These are phyloP conservation scores for Mormyrus proboscirostris DNA, from an alignment of 2,797 vertebrate species.

Conservation along the genomic window DNA sequence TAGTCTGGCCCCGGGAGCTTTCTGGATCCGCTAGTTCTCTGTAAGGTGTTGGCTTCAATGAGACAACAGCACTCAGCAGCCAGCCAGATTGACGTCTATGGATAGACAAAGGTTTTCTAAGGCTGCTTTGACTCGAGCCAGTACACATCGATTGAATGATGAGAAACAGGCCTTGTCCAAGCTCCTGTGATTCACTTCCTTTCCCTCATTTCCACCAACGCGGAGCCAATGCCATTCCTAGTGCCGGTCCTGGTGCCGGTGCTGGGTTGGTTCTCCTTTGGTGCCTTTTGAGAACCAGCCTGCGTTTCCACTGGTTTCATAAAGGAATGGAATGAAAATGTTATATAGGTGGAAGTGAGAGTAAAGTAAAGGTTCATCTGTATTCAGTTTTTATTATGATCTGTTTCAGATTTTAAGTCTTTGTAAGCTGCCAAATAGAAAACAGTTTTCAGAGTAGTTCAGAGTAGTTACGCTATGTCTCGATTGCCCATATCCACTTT, in stretches of 20 bases:
- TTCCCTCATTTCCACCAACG: background rate
- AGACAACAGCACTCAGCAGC: background rate
- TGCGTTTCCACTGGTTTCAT: background rate
- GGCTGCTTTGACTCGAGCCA: background rate
- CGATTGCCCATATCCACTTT: background rate
- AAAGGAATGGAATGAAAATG: background rate
- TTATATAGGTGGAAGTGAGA: background rate
- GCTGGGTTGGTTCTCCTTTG: background rate
- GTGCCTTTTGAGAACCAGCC: background rate
- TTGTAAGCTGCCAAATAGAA: background rate
- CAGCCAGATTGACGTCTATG: background rate
- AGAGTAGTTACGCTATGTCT: background rate
- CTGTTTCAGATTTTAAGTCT: background rate
- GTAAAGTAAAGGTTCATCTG: background rate
- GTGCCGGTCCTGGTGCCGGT: background rate
- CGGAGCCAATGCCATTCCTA: background rate
- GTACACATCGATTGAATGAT: background rate
- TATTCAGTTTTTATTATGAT: background rate
- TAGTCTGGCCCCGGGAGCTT: background rate
- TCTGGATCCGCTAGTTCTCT: background rate
- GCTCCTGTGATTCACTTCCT: background rate
- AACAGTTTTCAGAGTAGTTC: background rate
- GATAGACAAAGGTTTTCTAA: background rate
- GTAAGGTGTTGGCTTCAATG: background rate
- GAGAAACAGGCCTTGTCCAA: background rate